phyloP scores from a whole-genome alignment of 2,888 invertebrate species.

The Heliconius erato region DNA sequence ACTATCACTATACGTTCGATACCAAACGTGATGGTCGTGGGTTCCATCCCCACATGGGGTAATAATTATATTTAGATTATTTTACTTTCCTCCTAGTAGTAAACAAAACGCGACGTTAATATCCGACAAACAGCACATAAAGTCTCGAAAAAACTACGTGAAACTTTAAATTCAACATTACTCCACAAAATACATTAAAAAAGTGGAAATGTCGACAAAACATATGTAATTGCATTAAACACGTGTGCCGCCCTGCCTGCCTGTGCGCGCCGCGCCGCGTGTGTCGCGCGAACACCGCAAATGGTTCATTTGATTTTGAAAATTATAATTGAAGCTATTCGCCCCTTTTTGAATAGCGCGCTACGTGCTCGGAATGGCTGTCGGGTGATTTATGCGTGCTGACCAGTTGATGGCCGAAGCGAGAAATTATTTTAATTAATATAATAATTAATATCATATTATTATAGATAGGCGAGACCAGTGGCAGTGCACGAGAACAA shows the following conservation, averaged over 20 bases:
- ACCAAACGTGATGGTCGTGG: too few species aligned
- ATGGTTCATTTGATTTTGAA: constrained; percentile 66
- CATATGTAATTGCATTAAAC: constrained; percentile 37
- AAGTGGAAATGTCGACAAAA: constrained; percentile 24
- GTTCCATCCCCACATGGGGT: too few species aligned
- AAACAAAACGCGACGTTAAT: too few species aligned
- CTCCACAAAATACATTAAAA: background rate
- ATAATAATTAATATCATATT: background rate
- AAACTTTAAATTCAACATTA: background rate
- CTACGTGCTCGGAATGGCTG: constrained; percentile 56
- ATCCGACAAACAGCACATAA: too few species aligned
- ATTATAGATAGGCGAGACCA: background rate
- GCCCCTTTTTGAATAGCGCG: constrained; percentile 65
- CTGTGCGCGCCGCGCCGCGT: background rate
- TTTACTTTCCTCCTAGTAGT: too few species aligned
- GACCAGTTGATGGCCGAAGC: constrained; percentile 27
- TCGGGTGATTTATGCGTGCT: constrained; percentile 36
- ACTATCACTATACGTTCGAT: too few species aligned
- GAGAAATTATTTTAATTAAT: background rate
- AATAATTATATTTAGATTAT: too few species aligned
- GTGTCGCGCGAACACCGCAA: constrained; percentile 44
- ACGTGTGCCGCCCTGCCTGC: background rate
- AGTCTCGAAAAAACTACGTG: background rate
- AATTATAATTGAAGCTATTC: constrained; percentile 72
- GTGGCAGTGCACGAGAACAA: background rate